These are phyloP conservation scores for Orientallactaga bullata DNA, from an alignment of 2,113 vertebrate species.

Conservation along the genomic window DNA sequence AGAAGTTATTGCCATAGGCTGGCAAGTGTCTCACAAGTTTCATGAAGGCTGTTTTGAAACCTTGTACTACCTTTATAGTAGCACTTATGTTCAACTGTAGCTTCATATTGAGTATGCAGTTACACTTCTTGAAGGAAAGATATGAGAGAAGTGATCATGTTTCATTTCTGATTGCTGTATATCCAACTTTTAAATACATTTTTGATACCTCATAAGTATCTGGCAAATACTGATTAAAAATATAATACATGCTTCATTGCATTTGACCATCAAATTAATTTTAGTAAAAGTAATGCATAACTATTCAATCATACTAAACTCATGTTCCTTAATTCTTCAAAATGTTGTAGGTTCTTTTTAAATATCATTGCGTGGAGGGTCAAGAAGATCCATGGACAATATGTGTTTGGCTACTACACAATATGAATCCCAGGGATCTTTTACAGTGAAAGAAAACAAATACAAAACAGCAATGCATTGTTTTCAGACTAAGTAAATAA, in stretches of 20 bases:
- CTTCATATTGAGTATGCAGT: neutral
- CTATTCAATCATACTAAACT: neutral
- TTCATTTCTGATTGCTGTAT: neutral
- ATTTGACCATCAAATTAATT: neutral
- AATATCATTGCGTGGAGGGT: neutral
- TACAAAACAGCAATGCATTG: conserved; percentile 33
- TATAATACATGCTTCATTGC: neutral
- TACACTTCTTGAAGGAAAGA: neutral
- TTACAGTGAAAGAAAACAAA: conserved; percentile 46
- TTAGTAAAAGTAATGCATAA: neutral
- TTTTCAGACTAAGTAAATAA: conserved; percentile 47
- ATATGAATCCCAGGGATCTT: conserved; percentile 5
- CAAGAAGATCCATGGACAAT: neutral
- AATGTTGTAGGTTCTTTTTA: neutral
- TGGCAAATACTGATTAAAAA: conserved; percentile 20
- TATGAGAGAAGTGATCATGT: neutral
- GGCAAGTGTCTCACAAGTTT: neutral
- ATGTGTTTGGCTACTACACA: neutral
- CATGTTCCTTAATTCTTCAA: neutral
- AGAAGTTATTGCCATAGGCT: neutral
- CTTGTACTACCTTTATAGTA: neutral
- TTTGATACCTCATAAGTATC: neutral
- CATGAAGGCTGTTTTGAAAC: neutral
- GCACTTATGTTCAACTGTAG: neutral
- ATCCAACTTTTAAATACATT: neutral